A percentile compares a stretch with the other conserved stretches of the same genome.
These are phyloP conservation scores for Peribatodes rhomboidaria DNA, from an alignment of 2,888 invertebrate genomes.

Conservation along the genomic window DNA sequence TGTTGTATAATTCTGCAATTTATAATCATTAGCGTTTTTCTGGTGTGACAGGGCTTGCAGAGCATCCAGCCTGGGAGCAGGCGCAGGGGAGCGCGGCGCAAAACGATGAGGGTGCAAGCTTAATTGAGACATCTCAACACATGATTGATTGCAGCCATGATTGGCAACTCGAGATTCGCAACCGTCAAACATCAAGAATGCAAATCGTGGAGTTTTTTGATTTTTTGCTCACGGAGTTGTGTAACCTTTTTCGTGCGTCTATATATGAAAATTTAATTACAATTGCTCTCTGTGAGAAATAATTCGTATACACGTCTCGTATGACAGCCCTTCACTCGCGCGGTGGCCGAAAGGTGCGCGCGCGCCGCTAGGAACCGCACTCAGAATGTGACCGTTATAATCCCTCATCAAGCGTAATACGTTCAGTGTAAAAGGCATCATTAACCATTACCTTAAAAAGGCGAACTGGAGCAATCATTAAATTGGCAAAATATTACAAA, in stretches of 20 bases:
- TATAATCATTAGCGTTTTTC: constrained; percentile 81
- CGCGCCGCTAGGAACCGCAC: constrained; percentile 61
- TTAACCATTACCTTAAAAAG: constrained; percentile 85
- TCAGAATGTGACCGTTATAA: constrained; percentile 79
- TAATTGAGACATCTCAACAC: constrained; percentile 81
- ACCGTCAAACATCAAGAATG: constrained; percentile 66
- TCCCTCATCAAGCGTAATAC: constrained; percentile 80
- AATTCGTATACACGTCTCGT: constrained; percentile 65
- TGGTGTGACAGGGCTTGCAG: constrained; percentile 61
- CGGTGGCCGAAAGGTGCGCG: constrained; percentile 64
- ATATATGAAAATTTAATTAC: constrained; percentile 72
- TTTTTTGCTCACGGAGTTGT: constrained; percentile 59
- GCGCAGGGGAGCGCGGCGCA: constrained; percentile 38
- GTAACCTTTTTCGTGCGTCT: constrained; percentile 62
- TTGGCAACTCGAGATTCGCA: constrained; percentile 71
- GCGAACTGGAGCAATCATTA: constrained; percentile 84
- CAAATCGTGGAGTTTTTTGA: constrained; percentile 61
- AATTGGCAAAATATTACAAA: constrained; percentile 81
- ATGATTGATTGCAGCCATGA: constrained; percentile 81
- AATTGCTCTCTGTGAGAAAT: constrained; percentile 76
- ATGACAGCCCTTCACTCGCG: constrained; percentile 82
- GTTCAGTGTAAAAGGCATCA: constrained; percentile 83
- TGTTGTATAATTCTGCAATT: constrained; percentile 79
- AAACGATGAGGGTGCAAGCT: constrained; percentile 68
- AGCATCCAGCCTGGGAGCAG: constrained; percentile 47